Evolutionary conservation across 2,888 invertebrate species (phyloP), one percentile per base, ranked within the genome.

Genomic region (Xanthia icteritia): DNA sequence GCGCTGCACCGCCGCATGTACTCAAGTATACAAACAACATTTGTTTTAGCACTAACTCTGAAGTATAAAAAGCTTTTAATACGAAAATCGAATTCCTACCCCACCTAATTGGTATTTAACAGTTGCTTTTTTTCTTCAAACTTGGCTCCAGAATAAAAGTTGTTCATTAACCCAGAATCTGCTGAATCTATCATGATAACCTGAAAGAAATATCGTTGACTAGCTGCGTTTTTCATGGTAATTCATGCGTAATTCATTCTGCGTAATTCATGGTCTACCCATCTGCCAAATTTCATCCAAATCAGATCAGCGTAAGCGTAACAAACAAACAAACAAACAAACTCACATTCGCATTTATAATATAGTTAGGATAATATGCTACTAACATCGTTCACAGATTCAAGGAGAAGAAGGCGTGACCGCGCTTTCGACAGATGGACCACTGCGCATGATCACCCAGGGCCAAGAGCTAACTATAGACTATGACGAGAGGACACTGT

Each of bases 381-480:
- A 23, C 67, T 68, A 11, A 17, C 9, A 5, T 58, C 36, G 4
- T 68, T 56, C 27, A 45, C 82, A 97, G 96, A 96, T 96, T 56
- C 97, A 97, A 91, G 95, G 96, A 3, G 97, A 97, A 77, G 97
- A 97, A 63, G 96, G 94, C 1, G 95, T 96, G 5, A 96, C 96
- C 0, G 92, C 98, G 5, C 94, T 98, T 48, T 95, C 98, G 0
- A 98, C 98, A 3, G 98, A 99, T 89, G 99, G 98, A 0, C 98
- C 99, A 0, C 97, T 99, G 72, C 97, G 99, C 65, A 99, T 99
- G 97, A 99, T 99, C 85, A 99, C 99, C 0, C 98, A 98, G 92
- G 99, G 99, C 0, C 99, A 99, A 93, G 99, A 99, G 92, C 95
- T 99, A 13, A 98, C 98, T 0, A 98, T 98, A 6, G 99, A 99